A percentile compares a stretch with the other conserved stretches of the same genome.
Conservation (phyloP, 2,113 vertebrate species). For the Serinus canaria region DNA sequence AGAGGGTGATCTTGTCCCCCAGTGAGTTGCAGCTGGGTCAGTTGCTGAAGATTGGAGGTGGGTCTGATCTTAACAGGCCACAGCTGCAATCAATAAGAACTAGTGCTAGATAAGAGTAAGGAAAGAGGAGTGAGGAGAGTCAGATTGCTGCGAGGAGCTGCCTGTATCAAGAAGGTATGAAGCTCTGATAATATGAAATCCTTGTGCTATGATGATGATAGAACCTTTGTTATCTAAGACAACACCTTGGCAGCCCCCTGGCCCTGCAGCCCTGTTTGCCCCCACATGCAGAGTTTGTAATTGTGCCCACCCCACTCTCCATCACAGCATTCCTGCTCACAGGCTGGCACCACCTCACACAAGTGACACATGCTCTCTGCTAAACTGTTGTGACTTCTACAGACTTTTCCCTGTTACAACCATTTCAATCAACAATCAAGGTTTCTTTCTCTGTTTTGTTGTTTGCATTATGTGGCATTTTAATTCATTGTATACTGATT, state of each 20-base stretch:
- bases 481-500: conserved; percentile 69
- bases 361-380: background rate
- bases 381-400: conserved; percentile 17
- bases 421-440: conserved; percentile 47
- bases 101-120: too few relatives aligned
- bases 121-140: too few relatives aligned
- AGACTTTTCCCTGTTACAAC: background rate
- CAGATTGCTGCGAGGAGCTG: too few relatives aligned
- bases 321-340: background rate
- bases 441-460: conserved; percentile 53
- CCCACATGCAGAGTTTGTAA: accelerated
- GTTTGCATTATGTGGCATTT: conserved; percentile 51
- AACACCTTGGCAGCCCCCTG: background rate
- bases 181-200: too few relatives aligned
- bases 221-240: too few relatives aligned
- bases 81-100: too few relatives aligned
- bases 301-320: background rate
- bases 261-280: background rate
- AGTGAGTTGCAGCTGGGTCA: too few relatives aligned
- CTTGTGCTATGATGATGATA: too few relatives aligned
- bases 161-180: too few relatives aligned
- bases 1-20: too few relatives aligned
- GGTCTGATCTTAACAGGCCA: too few relatives aligned
- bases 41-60: too few relatives aligned
- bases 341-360: background rate